Base-by-base conservation (phyloP, 2,797 vertebrate genomes). In the Syngnathus rostellatus region DNA sequence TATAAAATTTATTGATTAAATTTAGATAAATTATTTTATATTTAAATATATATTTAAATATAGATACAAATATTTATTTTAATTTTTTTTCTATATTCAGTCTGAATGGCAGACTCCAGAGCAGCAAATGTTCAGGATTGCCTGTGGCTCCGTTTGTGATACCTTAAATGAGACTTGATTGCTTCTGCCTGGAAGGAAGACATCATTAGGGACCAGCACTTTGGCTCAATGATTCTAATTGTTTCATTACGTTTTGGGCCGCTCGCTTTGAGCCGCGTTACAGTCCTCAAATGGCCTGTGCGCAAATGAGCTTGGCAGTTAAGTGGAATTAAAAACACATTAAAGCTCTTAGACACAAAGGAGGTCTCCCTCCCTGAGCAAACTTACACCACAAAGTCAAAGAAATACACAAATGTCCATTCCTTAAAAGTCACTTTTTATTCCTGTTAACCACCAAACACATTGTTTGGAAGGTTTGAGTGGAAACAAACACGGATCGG, bases 251-350 rank as follows among this genome's bases (percentile, higher is more conserved):
- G 78, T 77, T 82, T 37, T 63, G 72, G 77, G 77, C 74, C 76
- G 77, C 70, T 82, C 79, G 80, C 78, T 85, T 85, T 85, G 80
- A 85, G 74, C 67, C 31, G 58, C 79, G 83, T 86, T 81, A 74
- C 70, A 68, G 66, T 79, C 80, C 75, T 85, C 75, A 77, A 80
- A 84, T 70, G 71, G 66, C 73, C 67, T 71, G 68, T 68, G 66
- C 69, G 68, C 62, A 83, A 86, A 85, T 80, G 81, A 69, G 77
- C 75, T 72, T 85, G 78, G 81, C 84, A 83, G 71, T 89, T 83
- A 84, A 83, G 76, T 83, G 76, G 80, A 85, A 89, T 86, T 81
- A 82, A 77, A 79, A 75, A 82, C 86, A 87, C 80, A 78, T 87
- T 88, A 77, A 80, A 86, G 72, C 80, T 84, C 82, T 89, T 82